Evolutionary conservation across 2,113 vertebrate species (phyloP).

Genomic region (Nicator chloris): DNA sequence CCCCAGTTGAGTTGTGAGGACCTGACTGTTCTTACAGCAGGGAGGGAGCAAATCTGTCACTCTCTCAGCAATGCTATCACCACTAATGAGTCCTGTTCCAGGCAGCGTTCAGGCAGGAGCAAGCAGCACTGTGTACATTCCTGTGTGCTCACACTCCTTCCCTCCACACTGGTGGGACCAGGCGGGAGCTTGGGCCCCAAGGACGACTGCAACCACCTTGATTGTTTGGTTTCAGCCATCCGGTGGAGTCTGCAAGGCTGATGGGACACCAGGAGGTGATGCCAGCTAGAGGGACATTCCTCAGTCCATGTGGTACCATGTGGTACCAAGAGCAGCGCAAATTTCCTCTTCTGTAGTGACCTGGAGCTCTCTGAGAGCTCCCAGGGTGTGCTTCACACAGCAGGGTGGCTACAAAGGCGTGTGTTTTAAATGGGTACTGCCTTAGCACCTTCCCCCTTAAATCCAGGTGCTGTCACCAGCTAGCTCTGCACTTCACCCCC

Average conservation of each 20-base stretch:
- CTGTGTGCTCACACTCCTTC: not conserved
- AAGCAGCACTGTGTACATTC: not conserved
- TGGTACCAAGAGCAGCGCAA: not conserved
- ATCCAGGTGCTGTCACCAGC: not conserved
- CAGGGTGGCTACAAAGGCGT: not conserved
- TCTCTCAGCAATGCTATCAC: not conserved
- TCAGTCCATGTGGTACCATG: no score
- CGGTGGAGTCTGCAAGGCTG: not conserved
- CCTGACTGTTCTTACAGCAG: not conserved
- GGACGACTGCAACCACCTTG: not conserved
- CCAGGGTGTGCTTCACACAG: not conserved
- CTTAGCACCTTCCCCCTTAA: not conserved
- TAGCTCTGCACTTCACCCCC: not conserved
- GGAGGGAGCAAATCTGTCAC: not conserved
- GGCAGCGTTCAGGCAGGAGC: not conserved
- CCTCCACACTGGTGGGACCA: accelerated
- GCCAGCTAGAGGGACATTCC: not conserved
- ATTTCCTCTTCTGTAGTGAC: not conserved
- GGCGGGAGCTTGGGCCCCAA: not conserved
- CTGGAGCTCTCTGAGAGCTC: accelerated
- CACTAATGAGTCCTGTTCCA: not conserved
- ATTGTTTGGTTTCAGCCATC: not conserved
- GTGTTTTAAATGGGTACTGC: accelerated
- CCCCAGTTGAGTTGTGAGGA: not conserved
- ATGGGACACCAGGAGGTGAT: not conserved